These are phyloP conservation scores for Cyphomyrus discorhynchus DNA, from an alignment of 2,113 vertebrate genomes.

Conservation along the genomic window DNA sequence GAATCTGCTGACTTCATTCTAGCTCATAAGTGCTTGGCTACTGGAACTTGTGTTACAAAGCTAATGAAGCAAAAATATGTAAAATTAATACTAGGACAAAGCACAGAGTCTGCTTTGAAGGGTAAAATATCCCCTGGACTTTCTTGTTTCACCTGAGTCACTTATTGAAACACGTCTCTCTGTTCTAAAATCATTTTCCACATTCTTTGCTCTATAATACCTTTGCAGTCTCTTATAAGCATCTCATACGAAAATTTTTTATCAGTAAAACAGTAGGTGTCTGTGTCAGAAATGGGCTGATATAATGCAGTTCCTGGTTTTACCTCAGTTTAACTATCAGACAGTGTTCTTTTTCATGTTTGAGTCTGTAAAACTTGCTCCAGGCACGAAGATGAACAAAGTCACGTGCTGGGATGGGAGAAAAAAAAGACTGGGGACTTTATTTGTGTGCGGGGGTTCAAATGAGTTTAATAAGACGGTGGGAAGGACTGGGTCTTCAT, in stretches of 20 bases:
- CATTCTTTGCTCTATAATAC: neutral
- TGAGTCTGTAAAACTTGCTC: neutral
- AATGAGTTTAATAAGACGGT: neutral
- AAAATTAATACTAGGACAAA: neutral
- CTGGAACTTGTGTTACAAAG: neutral
- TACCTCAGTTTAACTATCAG: neutral
- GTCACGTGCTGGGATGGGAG: neutral
- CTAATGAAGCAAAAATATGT: slow-evolving; percentile 2
- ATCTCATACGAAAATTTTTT: neutral
- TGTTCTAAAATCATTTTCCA: neutral
- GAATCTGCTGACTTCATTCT: neutral
- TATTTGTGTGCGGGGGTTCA: neutral
- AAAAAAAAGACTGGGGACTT: neutral
- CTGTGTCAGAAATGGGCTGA: neutral
- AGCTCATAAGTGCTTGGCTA: neutral
- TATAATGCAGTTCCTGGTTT: neutral
- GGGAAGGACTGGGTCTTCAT: neutral
- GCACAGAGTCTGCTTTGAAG: neutral
- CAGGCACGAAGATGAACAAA: neutral
- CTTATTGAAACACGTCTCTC: neutral
- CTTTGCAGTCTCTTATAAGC: neutral
- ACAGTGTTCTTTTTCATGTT: neutral
- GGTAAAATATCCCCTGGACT: neutral
- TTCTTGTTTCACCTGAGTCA: neutral
- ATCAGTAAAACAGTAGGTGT: neutral